A percentile compares a stretch with the other conserved stretches of the same genome.
Evolutionary conservation across 1,140 invertebrate genomes (phyloP).

Genomic region (Hirudo medicinalis): DNA sequence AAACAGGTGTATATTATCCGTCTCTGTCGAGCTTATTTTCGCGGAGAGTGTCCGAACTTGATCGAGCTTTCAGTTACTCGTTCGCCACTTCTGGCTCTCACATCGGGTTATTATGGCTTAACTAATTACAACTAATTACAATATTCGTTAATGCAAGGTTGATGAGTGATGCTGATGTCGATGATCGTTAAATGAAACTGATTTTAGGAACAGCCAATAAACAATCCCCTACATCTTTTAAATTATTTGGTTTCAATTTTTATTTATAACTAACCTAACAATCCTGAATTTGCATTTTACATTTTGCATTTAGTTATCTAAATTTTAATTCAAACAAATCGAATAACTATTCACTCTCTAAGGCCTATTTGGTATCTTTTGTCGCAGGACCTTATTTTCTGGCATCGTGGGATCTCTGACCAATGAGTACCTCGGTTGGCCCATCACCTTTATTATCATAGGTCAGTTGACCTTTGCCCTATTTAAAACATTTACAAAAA

Average conservation of each 20-base stretch:
- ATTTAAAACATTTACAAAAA: too few species aligned
- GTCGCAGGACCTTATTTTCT: slow-evolving; percentile 52
- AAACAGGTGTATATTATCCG: slow-evolving; percentile 53
- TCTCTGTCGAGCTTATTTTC: slow-evolving; percentile 59
- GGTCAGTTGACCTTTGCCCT: slow-evolving; percentile 40
- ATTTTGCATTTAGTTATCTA: background rate
- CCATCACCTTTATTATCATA: slow-evolving; percentile 54
- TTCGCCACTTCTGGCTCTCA: slow-evolving; percentile 52
- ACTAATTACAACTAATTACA: too few species aligned
- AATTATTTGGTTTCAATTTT: background rate
- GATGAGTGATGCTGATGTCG: background rate
- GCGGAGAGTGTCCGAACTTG: slow-evolving; percentile 50
- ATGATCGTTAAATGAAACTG: background rate
- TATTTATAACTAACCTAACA: background rate
- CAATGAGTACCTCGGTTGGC: slow-evolving; percentile 55
- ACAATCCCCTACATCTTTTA: too few species aligned
- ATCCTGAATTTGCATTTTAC: background rate
- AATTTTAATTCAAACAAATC: background rate
- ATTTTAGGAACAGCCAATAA: too few species aligned
- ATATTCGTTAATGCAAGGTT: background rate
- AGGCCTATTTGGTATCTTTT: slow-evolving; percentile 20
- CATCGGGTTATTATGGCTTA: slow-evolving; percentile 38
- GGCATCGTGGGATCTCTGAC: slow-evolving; percentile 57
- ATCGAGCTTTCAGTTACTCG: slow-evolving; percentile 58
- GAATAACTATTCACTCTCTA: too few species aligned